Evolutionary conservation across 2,888 invertebrate genomes (phyloP).

Genomic region (Brassicogethes aeneus): DNA sequence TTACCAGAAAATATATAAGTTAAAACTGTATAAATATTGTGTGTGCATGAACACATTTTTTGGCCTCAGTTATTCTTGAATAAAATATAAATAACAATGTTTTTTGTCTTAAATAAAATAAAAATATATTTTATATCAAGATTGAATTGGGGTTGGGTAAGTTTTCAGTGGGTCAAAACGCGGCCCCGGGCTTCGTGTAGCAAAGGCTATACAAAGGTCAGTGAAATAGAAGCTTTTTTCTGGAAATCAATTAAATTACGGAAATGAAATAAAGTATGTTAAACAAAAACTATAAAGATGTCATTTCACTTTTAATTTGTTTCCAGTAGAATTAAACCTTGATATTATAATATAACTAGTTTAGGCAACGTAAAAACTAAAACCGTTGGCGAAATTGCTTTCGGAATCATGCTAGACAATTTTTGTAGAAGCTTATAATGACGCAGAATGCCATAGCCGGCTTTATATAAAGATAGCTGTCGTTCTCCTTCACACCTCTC

Average conservation of each 20-base stretch:
- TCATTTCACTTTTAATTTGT: background rate
- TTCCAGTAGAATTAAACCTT: background rate
- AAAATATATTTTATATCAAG: conserved; percentile 9
- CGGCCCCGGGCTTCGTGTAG: conserved; percentile 39
- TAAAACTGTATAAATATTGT: conserved; percentile 21
- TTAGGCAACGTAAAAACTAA: conserved; percentile 19
- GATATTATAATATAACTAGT: conserved; percentile 18
- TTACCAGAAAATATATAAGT: conserved; percentile 7
- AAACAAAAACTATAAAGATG: conserved; percentile 9
- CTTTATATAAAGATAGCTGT: conserved; percentile 35
- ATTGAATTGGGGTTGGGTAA: conserved; percentile 22
- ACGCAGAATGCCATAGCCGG: conserved; percentile 38
- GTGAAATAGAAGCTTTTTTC: conserved; percentile 24
- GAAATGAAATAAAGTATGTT: conserved; percentile 26
- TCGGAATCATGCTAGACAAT: conserved; percentile 22
- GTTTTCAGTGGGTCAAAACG: conserved; percentile 22
- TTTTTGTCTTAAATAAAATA: background rate
- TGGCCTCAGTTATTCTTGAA: conserved; percentile 22
- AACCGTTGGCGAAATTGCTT: conserved; percentile 15
- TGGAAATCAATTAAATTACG: no score
- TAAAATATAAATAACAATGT: conserved; percentile 1
- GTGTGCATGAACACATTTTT: conserved; percentile 29
- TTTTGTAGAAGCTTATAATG: conserved; percentile 29
- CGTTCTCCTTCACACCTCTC: conserved; percentile 29
- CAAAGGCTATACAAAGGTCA: conserved; percentile 41